Evolutionary conservation across 2,888 invertebrate genomes (phyloP).

Genomic region (Idaea biselata): DNA sequence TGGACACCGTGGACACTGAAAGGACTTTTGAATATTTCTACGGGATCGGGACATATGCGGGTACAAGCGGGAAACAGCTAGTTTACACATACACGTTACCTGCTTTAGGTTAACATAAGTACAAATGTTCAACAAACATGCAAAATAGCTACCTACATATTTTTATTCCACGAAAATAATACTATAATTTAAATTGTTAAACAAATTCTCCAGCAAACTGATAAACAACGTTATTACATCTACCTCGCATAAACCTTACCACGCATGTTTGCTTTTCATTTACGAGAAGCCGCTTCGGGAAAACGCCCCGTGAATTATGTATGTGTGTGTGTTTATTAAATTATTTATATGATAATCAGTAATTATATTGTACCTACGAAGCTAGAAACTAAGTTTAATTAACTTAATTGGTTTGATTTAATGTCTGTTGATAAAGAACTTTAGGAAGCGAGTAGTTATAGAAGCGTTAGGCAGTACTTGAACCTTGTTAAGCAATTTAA

Average conservation of each 20-base stretch:
- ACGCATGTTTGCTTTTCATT: constrained; percentile 79
- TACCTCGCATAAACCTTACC: constrained; percentile 60
- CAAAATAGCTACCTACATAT: not conserved
- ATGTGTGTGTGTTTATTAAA: not conserved
- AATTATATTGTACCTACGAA: not conserved
- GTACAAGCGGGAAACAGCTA: no score
- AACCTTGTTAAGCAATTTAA: no score
- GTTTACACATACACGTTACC: no score
- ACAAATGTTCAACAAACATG: no score
- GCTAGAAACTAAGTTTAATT: not conserved
- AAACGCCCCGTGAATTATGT: constrained; percentile 19
- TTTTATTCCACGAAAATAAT: constrained; percentile 9
- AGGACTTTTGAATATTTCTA: no score
- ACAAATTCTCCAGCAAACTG: constrained; percentile 32
- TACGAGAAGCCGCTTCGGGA: constrained; percentile 46
- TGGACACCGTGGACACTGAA: no score
- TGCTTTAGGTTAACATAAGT: no score
- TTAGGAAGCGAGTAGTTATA: not conserved
- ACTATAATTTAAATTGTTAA: constrained; percentile 23
- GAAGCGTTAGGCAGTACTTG: no score
- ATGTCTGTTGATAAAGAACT: constrained; percentile 7
- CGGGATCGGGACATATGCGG: no score
- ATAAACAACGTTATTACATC: constrained; percentile 66
- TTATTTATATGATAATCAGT: constrained; percentile 28
- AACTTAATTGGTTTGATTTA: not conserved